phyloP scores from a whole-genome alignment of 2,888 invertebrate genomes.

The Erannis defoliaria region DNA sequence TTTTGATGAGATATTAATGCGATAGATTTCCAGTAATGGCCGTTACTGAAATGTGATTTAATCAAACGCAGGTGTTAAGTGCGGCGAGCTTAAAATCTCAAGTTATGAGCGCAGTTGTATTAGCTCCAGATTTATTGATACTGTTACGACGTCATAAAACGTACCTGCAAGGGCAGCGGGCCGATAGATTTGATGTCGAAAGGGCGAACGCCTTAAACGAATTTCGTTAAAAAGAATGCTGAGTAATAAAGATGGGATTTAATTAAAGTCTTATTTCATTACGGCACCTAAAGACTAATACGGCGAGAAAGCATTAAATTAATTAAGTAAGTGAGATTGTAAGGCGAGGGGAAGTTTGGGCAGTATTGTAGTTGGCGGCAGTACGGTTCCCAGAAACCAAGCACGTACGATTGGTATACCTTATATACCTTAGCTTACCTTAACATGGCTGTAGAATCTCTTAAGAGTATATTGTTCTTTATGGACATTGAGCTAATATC shows the following conservation, averaged over 20 bases:
- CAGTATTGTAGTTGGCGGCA: constrained; percentile 50
- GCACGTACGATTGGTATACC: constrained; percentile 26
- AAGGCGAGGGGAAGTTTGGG: constrained; percentile 42
- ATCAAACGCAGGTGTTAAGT: constrained; percentile 49
- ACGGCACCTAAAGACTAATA: constrained; percentile 38
- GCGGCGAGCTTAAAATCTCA: constrained; percentile 44
- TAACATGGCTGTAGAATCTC: constrained; percentile 6
- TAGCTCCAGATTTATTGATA: constrained; percentile 51
- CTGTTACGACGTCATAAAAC: constrained; percentile 53
- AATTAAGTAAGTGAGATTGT: constrained; percentile 41
- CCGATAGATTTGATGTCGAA: constrained; percentile 43
- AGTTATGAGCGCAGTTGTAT: constrained; percentile 45
- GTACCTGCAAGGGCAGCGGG: constrained; percentile 45
- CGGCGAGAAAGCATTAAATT: constrained; percentile 39
- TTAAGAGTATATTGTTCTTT: too few relatives aligned
- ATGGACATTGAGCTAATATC: too few relatives aligned
- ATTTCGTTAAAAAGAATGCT: constrained; percentile 46
- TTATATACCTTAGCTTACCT: constrained; percentile 28
- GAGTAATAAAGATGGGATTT: constrained; percentile 43
- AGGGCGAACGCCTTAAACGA: constrained; percentile 44
- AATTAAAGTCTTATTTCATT: constrained; percentile 44
- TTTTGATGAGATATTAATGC: constrained; percentile 16
- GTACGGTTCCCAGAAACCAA: constrained; percentile 15
- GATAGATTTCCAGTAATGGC: constrained; percentile 33
- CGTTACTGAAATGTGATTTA: constrained; percentile 48